Evolutionary conservation across 2,888 invertebrate species (phyloP), one percentile per base, ranked within the genome.

Genomic region (Pelosia muscerda): DNA sequence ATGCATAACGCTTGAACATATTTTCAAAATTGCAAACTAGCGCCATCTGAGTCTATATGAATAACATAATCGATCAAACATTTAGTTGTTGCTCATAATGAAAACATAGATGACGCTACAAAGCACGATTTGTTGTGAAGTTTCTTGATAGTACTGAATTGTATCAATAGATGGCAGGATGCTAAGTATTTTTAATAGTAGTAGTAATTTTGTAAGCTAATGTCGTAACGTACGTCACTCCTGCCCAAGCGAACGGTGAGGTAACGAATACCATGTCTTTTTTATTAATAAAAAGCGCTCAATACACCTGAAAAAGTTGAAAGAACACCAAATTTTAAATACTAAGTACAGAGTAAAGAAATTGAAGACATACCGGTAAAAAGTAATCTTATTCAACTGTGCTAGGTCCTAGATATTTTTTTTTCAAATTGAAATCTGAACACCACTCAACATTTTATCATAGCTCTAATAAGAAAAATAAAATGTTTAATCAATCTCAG

Each of bases 401-500:
- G n/a, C n/a, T n/a, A n/a, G n/a, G n/a, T n/a, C n/a, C n/a, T n/a
- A n/a, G n/a, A n/a, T n/a, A n/a, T n/a, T n/a, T n/a, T n/a, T n/a
- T n/a, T n/a, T n/a, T n/a, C n/a, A n/a, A n/a, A 28, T 23, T 23
- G 1, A 38, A 38, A 23, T n/a, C 26, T 26, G 26, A 13, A 38
- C 15, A 59, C 25, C 38, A 19, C 10, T 28, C 6, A 23, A 10
- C 19, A 38, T 59, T 59, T 25, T 10, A 25, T 59, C 19, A 38
- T 9, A 25, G 25, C 19, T 9, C 59, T 59, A 23, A 59, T 23
- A 59, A 38, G 9, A 59, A 59, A 59, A 38, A 38, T 19, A 58
- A 58, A 58, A 58, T 58, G 19, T 19, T 25, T 38, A 23, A 25
- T 59, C 31, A 34, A 58, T 59, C 23, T 15, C 38, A 38, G 25